phyloP scores from a whole-genome alignment of 2,797 vertebrate species.

The Acipenser transmontanus region DNA sequence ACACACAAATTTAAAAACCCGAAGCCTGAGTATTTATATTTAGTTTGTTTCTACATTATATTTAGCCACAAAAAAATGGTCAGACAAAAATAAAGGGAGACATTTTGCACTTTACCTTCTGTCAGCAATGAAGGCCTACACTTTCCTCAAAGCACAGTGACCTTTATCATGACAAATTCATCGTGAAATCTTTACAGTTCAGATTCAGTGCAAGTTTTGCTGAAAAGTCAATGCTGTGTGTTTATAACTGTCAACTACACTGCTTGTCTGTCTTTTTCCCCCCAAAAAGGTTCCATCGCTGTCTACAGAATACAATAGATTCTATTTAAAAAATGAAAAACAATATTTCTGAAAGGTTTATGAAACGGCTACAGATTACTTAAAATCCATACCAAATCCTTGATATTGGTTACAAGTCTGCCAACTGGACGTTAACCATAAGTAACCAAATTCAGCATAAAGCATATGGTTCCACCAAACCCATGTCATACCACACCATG shows the following conservation, averaged over 20 bases:
- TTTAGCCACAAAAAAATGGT: conserved; percentile 12
- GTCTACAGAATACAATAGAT: not conserved
- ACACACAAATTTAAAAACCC: no score
- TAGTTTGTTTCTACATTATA: conserved; percentile 5
- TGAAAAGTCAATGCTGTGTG: conserved; percentile 12
- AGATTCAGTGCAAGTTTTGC: not conserved
- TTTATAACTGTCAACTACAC: not conserved
- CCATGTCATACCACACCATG: no score
- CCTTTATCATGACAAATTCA: conserved; percentile 23
- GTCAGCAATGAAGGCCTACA: conserved; percentile 19
- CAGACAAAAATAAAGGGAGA: conserved; percentile 20
- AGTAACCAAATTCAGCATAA: no score
- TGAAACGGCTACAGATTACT: no score
- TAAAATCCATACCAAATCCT: no score
- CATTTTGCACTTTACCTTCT: conserved; percentile 24
- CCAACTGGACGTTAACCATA: no score
- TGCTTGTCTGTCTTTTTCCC: not conserved
- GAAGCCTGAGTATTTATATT: conserved; percentile 13
- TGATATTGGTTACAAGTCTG: no score
- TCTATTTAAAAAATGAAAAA: not conserved
- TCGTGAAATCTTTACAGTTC: conserved; percentile 12
- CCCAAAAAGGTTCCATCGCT: not conserved
- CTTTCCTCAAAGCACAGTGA: conserved; percentile 31
- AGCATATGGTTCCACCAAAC: no score
- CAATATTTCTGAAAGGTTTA: not conserved